Conservation (phyloP, 1,140 invertebrate species). For the Drosophila pachea region DNA sequence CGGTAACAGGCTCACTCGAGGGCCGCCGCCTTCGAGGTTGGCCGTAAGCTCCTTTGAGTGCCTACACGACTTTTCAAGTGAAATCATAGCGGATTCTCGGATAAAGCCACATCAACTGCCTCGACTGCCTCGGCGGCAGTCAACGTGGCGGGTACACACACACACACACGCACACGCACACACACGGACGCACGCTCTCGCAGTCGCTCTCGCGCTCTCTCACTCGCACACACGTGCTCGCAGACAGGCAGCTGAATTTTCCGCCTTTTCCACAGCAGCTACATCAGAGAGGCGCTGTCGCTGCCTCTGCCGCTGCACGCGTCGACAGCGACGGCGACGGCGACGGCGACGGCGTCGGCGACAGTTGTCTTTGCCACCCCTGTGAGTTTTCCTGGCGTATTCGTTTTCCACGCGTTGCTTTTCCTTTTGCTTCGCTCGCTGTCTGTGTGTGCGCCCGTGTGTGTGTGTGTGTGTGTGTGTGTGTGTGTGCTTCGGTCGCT, state of each 20-base stretch:
- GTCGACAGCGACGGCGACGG: neutral
- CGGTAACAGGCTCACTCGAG: neutral
- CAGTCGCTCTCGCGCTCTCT: slow-evolving; percentile 5
- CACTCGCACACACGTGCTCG: slow-evolving; percentile 11
- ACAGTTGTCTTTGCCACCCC: slow-evolving; percentile 30
- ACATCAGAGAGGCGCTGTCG: slow-evolving; percentile 4
- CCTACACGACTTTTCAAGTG: neutral
- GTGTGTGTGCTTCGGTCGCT: neutral
- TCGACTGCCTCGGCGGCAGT: slow-evolving; percentile 5
- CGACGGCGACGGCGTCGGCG: neutral
- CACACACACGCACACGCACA: no score
- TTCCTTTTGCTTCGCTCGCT: neutral
- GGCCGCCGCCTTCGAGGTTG: neutral
- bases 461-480: slow-evolving; percentile 1
- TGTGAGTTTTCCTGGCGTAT: slow-evolving; percentile 38
- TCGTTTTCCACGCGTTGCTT: slow-evolving; percentile 20
- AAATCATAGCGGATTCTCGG: slow-evolving; percentile 11
- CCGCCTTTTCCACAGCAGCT: slow-evolving; percentile 33
- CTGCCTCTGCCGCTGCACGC: neutral
- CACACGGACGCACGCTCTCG: slow-evolving; percentile 2
- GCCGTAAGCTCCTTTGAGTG: slow-evolving; percentile 18
- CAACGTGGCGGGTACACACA: slow-evolving; percentile 1
- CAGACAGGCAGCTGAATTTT: slow-evolving; percentile 38
- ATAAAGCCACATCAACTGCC: slow-evolving; percentile 6
- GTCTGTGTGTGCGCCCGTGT: neutral